A percentile compares a stretch with the other conserved stretches of the same genome.
Conservation (phyloP, 2,797 vertebrate genomes). For the Tadarida brasiliensis region DNA sequence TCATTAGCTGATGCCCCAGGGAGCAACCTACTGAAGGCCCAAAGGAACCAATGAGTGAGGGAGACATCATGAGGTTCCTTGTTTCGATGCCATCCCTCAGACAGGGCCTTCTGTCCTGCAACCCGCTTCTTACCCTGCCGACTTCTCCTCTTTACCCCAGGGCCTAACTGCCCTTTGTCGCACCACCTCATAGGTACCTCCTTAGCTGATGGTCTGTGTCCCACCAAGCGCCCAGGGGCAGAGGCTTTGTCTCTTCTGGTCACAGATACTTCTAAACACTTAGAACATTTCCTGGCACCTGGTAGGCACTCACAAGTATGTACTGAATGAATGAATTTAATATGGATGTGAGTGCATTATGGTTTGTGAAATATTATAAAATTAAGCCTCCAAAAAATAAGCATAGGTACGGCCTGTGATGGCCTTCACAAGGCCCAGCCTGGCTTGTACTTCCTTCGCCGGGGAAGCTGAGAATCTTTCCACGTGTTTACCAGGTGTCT, state of each 20-base stretch:
- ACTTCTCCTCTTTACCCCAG: not conserved
- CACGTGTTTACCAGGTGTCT: not conserved
- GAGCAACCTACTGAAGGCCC: not conserved
- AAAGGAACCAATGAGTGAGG: not conserved
- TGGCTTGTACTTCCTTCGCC: not conserved
- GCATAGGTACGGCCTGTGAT: not conserved
- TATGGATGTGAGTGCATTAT: not conserved
- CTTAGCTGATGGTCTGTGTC: accelerated
- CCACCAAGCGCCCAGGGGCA: not conserved
- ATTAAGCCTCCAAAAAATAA: not conserved
- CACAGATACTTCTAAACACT: not conserved
- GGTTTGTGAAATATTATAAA: not conserved
- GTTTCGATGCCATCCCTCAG: not conserved
- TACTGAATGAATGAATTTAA: not conserved
- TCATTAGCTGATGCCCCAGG: not conserved
- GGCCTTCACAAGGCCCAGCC: not conserved
- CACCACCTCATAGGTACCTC: not conserved
- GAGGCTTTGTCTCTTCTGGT: not conserved
- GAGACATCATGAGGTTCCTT: not conserved
- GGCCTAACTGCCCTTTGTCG: too few relatives aligned
- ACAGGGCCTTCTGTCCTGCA: not conserved
- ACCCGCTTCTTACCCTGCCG: not conserved
- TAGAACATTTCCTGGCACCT: not conserved
- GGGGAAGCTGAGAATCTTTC: not conserved
- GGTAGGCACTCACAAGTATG: not conserved